phyloP scores from a whole-genome alignment of 2,797 vertebrate species.

The Phalanger gymnotis region DNA sequence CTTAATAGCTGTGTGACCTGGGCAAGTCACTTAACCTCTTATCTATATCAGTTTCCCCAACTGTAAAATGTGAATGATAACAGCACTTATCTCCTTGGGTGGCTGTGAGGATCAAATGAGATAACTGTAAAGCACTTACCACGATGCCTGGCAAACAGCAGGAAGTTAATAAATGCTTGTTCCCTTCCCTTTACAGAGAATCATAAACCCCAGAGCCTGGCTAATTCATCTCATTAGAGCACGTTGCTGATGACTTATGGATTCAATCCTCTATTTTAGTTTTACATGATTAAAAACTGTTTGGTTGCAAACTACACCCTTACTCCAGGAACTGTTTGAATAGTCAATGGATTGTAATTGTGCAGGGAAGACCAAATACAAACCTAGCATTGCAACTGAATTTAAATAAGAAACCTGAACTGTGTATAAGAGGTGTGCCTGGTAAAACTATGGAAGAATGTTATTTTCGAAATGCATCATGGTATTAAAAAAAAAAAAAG shows the following conservation, averaged over 20 bases:
- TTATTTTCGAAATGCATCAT: neutral
- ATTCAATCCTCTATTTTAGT: neutral
- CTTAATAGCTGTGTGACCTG: neutral
- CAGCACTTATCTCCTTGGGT: neutral
- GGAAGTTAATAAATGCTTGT: neutral
- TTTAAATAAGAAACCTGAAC: neutral
- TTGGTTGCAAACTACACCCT: neutral
- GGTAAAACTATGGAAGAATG: neutral
- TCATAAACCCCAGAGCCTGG: neutral
- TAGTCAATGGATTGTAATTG: neutral
- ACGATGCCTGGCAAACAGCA: neutral
- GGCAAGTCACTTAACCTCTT: neutral
- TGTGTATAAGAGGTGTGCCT: neutral
- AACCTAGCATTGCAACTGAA: neutral
- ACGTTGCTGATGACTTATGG: neutral
- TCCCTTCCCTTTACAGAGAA: neutral
- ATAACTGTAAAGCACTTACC: neutral
- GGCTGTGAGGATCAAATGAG: neutral
- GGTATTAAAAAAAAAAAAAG: neutral
- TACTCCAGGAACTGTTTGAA: neutral
- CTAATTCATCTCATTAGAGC: neutral
- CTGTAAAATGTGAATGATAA: neutral
- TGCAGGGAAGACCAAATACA: neutral
- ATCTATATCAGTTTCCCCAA: neutral
- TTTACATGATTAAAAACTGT: neutral